A percentile compares a stretch with the other conserved stretches of the same genome.
Conservation (phyloP, 2,888 invertebrate genomes). For the Cetonia aurata region DNA sequence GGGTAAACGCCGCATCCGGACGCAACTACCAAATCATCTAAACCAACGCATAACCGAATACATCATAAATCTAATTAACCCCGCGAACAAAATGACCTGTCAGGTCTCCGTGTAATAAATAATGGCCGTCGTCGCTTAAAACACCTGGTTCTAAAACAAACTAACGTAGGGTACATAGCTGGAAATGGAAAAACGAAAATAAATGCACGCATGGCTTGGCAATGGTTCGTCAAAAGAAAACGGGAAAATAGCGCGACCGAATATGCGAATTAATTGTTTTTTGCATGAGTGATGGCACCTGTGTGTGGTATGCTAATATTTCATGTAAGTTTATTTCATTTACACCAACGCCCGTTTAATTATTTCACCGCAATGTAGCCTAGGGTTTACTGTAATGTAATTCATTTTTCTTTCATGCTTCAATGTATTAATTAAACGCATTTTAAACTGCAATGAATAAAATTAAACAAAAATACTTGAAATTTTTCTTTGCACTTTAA, state of each 20-base stretch:
- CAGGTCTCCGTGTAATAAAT: slow-evolving; percentile 49
- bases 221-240: slow-evolving; percentile 20
- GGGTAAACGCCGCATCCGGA: slow-evolving; percentile 2
- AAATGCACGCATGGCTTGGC: background rate
- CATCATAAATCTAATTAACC: slow-evolving; percentile 66
- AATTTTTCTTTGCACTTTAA: no score
- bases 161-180: slow-evolving; percentile 5
- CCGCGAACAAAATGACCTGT: slow-evolving; percentile 63
- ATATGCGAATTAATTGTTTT: slow-evolving; percentile 20
- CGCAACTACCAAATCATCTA: slow-evolving; percentile 55
- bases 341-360: no score
- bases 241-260: background rate
- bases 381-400: no score
- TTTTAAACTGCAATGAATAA: no score
- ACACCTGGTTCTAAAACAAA: slow-evolving; percentile 41
- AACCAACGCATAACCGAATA: slow-evolving; percentile 59
- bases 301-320: no score
- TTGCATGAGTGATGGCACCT: background rate
- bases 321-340: no score
- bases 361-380: no score
- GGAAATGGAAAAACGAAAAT: slow-evolving; percentile 25
- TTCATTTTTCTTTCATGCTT: no score
- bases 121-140: slow-evolving; percentile 46
- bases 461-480: no score
- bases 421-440: no score